These are phyloP conservation scores for Onthophagus taurus DNA, from an alignment of 1,140 invertebrate genomes.

Conservation along the genomic window DNA sequence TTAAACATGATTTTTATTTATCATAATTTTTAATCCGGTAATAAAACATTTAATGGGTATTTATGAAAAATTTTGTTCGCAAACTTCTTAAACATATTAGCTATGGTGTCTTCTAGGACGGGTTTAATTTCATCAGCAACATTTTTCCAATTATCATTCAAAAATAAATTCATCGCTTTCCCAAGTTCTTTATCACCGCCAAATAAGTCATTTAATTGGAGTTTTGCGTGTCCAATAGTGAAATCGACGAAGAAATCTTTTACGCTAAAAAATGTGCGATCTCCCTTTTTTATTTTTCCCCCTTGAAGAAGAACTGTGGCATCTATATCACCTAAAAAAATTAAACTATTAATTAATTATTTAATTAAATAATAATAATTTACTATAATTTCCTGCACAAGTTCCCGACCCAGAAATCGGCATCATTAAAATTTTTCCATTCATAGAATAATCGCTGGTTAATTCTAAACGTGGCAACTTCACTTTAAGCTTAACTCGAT, in stretches of 20 bases:
- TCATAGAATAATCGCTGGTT: conserved; percentile 44
- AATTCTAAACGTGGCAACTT: conserved; percentile 46
- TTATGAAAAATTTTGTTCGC: conserved; percentile 44
- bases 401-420: conserved; percentile 48
- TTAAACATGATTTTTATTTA: too few relatives aligned
- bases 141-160: conserved; percentile 54
- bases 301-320: conserved; percentile 47
- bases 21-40: conserved; percentile 26
- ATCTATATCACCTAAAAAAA: conserved; percentile 51
- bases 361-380: conserved; percentile 26
- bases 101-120: conserved; percentile 43
- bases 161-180: conserved; percentile 49
- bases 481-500: conserved; percentile 42
- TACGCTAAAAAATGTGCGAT: conserved; percentile 46
- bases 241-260: conserved; percentile 53
- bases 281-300: conserved; percentile 42
- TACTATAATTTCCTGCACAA: conserved; percentile 48
- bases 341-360: conserved; percentile 2
- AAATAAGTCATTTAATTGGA: conserved; percentile 59
- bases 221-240: conserved; percentile 46
- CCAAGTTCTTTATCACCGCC: conserved; percentile 55
- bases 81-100: conserved; percentile 45
- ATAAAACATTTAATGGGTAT: conserved; percentile 31
- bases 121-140: conserved; percentile 51
- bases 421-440: conserved; percentile 52